phyloP scores from a whole-genome alignment of 1,140 invertebrate genomes.

The Hycleus phaleratus region DNA sequence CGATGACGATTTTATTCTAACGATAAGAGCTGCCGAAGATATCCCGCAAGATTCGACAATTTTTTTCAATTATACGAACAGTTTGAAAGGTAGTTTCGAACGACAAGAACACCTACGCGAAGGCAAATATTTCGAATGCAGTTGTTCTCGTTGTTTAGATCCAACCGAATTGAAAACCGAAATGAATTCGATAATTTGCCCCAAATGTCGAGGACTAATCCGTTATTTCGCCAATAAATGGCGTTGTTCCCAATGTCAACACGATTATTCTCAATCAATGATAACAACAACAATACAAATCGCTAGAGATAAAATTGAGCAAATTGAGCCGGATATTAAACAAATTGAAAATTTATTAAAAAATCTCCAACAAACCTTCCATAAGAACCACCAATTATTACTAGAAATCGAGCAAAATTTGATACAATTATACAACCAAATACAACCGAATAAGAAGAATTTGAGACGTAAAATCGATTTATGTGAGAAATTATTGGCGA shows the following conservation, averaged over 20 bases:
- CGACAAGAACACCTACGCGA: constrained; percentile 67
- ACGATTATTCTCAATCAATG: constrained; percentile 16
- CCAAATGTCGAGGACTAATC: neutral
- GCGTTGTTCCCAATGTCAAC: neutral
- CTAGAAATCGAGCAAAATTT: constrained; percentile 72
- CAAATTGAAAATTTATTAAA: constrained; percentile 54
- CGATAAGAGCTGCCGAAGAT: constrained; percentile 52
- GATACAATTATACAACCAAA: constrained; percentile 61
- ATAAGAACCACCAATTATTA: constrained; percentile 74
- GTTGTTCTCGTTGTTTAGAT: constrained; percentile 65
- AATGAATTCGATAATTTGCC: constrained; percentile 64
- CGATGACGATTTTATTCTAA: constrained; percentile 33
- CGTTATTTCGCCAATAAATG: neutral
- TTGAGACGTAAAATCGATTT: constrained; percentile 57
- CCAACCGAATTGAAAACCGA: constrained; percentile 70
- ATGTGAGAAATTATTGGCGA: constrained; percentile 57
- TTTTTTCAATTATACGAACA: constrained; percentile 77
- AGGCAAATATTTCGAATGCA: constrained; percentile 74
- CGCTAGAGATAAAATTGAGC: constrained; percentile 36
- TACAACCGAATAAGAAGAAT: constrained; percentile 44
- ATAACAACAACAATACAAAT: constrained; percentile 54
- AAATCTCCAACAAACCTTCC: constrained; percentile 59
- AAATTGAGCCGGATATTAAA: constrained; percentile 43
- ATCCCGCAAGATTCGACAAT: constrained; percentile 64
- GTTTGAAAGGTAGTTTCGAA: constrained; percentile 72